A percentile compares a stretch with the other conserved stretches of the same genome.
phyloP scores from a whole-genome alignment of 2,888 invertebrate genomes.

The Imbricaverruca yamaguchii region DNA sequence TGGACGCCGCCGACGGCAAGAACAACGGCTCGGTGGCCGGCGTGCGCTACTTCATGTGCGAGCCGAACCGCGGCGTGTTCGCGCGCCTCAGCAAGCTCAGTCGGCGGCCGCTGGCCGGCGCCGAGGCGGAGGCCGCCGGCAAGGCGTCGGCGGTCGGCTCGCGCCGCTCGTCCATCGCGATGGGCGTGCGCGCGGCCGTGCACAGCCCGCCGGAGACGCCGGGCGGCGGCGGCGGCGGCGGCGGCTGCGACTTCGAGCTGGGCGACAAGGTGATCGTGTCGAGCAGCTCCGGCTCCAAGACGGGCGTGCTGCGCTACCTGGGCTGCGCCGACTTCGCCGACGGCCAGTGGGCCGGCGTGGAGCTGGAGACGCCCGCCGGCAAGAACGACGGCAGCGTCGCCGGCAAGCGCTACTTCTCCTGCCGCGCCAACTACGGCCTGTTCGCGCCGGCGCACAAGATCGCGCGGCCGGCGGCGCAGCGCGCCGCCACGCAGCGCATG shows the following conservation, averaged over 20 bases:
- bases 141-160: neutral
- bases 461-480: conserved; percentile 46
- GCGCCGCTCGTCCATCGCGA: neutral
- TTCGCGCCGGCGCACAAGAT: conserved; percentile 91
- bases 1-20: conserved; percentile 84
- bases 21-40: conserved; percentile 94
- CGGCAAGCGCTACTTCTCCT: conserved; percentile 66
- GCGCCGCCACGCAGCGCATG: conserved; percentile 41
- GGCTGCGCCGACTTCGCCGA: conserved; percentile 33
- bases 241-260: conserved; percentile 55
- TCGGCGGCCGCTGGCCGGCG: conserved; percentile 38
- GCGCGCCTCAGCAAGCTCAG: conserved; percentile 77
- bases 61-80: conserved; percentile 86
- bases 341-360: conserved; percentile 34
- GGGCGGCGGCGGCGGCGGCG: conserved; percentile 46
- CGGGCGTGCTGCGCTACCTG: conserved; percentile 31
- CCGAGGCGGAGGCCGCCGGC: neutral
- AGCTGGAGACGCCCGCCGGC: conserved; percentile 33
- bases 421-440: conserved; percentile 79
- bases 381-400: conserved; percentile 35
- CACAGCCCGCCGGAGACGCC: neutral
- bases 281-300: conserved; percentile 58
- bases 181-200: neutral
- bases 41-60: conserved; percentile 86
- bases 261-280: conserved; percentile 8